A percentile compares a stretch with the other conserved stretches of the same genome.
Evolutionary conservation across 2,113 vertebrate species (phyloP).

Genomic region (Chrysochloris asiatica): DNA sequence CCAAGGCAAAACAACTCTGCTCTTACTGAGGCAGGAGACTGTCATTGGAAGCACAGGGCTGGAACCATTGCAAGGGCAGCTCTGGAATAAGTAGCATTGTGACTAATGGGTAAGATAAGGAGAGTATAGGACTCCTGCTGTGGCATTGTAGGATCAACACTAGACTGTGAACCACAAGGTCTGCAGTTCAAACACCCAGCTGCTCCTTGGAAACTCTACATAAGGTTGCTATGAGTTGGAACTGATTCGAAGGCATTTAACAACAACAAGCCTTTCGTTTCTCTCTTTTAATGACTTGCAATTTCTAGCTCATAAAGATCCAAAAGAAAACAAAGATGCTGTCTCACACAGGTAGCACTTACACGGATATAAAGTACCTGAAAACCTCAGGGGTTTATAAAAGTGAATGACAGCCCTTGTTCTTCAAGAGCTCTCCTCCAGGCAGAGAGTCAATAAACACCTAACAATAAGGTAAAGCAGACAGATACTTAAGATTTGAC

Average conservation of each 20-base stretch:
- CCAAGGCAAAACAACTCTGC: neutral
- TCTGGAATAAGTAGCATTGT: neutral
- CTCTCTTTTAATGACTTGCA: neutral
- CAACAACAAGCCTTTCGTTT: neutral
- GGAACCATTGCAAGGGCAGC: neutral
- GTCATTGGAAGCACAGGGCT: neutral
- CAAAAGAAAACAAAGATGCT: neutral
- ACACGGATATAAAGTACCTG: neutral
- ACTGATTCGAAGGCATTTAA: too few relatives aligned
- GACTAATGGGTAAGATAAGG: neutral
- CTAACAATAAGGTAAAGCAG: neutral
- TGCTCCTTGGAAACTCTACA: too few relatives aligned
- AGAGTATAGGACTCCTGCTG: too few relatives aligned
- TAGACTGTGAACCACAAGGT: too few relatives aligned
- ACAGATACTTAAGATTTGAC: neutral
- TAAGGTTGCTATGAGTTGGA: too few relatives aligned
- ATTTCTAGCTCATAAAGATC: neutral
- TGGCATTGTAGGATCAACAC: too few relatives aligned
- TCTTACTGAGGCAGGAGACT: neutral
- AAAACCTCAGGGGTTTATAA: neutral
- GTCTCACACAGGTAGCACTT: neutral
- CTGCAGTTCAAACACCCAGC: too few relatives aligned
- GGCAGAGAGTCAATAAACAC: neutral
- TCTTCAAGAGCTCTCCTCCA: neutral
- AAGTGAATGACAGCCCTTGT: neutral